Conservation (phyloP, 1,140 invertebrate species). For the Mercenaria mercenaria region DNA sequence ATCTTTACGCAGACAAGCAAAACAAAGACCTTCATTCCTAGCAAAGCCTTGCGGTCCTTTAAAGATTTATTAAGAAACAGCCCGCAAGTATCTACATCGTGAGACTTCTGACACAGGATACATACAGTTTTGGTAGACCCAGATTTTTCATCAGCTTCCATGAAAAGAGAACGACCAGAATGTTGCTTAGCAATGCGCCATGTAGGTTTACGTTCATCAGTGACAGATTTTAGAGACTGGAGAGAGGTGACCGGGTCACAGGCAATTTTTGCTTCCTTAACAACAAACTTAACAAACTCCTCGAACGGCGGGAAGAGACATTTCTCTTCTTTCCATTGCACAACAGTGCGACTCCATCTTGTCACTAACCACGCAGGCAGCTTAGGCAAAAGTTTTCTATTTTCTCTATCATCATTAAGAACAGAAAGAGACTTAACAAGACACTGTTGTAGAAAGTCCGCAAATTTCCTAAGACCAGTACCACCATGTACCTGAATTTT, state of each 20-base stretch:
- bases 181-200: too few relatives aligned
- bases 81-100: not conserved
- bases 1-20: not conserved
- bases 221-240: not conserved
- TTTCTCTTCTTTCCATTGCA: conserved; percentile 1
- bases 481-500: conserved; percentile 50
- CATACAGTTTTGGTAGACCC: not conserved
- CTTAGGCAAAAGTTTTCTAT: conserved; percentile 62
- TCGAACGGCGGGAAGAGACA: conserved; percentile 38
- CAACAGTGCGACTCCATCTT: conserved; percentile 51
- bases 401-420: conserved; percentile 65
- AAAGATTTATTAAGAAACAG: not conserved
- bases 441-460: conserved; percentile 58
- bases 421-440: conserved; percentile 9
- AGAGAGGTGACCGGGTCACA: conserved; percentile 61
- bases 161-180: not conserved
- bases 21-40: not conserved
- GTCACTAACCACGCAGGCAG: conserved; percentile 52
- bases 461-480: conserved; percentile 60
- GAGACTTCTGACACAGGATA: not conserved
- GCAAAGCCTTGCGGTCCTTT: not conserved
- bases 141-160: not conserved
- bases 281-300: conserved; percentile 56
- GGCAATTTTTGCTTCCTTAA: conserved; percentile 61
- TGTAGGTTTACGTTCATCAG: not conserved